Evolutionary conservation across 2,797 vertebrate genomes (phyloP).

Genomic region (Lophius americanus): DNA sequence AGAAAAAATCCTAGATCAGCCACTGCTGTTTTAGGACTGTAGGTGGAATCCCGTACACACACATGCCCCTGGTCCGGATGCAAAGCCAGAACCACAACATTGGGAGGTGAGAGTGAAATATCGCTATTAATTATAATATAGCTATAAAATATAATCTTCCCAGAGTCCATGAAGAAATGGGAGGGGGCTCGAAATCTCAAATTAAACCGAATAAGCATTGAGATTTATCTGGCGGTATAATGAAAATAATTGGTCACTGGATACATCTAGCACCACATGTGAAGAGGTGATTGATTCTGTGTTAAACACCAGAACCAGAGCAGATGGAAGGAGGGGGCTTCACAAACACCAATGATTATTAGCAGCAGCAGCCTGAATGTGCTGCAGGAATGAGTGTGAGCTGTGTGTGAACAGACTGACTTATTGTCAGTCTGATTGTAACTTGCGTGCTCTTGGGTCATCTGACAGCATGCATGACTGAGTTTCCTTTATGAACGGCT

Average conservation of each 20-base stretch:
- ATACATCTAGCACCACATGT: background rate
- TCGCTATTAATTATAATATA: too few species aligned
- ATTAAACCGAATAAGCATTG: background rate
- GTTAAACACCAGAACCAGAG: slow-evolving; percentile 9
- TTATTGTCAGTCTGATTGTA: slow-evolving; percentile 61
- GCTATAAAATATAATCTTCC: background rate
- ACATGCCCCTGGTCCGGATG: too few species aligned
- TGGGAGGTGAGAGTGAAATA: too few species aligned
- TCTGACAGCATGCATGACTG: slow-evolving; percentile 65
- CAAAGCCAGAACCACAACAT: too few species aligned
- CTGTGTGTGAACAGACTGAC: slow-evolving; percentile 42
- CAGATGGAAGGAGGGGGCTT: slow-evolving; percentile 9
- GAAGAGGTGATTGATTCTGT: slow-evolving; percentile 5
- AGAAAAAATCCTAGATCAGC: too few species aligned
- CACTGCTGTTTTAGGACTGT: too few species aligned
- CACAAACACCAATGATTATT: slow-evolving; percentile 28
- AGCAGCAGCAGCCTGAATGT: slow-evolving; percentile 27
- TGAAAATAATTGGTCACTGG: slow-evolving; percentile 1
- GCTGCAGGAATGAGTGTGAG: slow-evolving; percentile 44
- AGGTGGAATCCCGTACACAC: too few species aligned
- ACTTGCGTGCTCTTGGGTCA: slow-evolving; percentile 58
- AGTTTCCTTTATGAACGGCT: slow-evolving; percentile 50
- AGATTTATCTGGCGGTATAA: slow-evolving; percentile 10
- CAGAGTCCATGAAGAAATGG: background rate
- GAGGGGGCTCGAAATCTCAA: background rate